Conservation (phyloP, 2,113 vertebrate genomes). For the Lamprotornis superbus region DNA sequence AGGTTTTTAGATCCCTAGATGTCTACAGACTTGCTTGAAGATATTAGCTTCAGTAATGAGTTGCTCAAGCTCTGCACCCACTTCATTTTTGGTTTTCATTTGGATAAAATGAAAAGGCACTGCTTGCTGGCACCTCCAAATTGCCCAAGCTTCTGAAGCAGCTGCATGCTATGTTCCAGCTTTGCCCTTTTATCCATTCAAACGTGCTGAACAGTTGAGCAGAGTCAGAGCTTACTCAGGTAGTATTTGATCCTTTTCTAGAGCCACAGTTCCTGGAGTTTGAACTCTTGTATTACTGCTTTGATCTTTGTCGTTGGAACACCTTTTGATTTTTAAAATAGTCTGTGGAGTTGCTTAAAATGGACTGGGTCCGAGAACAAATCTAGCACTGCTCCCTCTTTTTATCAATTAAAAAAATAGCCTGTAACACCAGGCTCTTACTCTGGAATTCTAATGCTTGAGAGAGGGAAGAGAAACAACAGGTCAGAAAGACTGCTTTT, state of each 20-base stretch:
- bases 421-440: neutral
- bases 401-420: neutral
- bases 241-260: constrained; percentile 16
- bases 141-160: neutral
- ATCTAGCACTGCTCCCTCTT: neutral
- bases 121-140: neutral
- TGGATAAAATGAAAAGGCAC: neutral
- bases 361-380: neutral
- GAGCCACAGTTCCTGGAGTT: neutral
- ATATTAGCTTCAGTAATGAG: neutral
- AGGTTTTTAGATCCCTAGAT: neutral
- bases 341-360: neutral
- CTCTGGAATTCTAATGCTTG: neutral
- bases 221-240: constrained; percentile 22
- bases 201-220: neutral
- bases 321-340: constrained; percentile 27
- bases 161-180: neutral
- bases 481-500: neutral
- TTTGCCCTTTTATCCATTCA: neutral
- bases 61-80: neutral
- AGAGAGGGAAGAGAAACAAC: neutral
- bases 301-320: neutral
- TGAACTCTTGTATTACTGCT: neutral
- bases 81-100: neutral
- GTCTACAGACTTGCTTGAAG: neutral